Base-by-base conservation (phyloP, 2,797 vertebrate genomes). In the Avahi laniger region DNA sequence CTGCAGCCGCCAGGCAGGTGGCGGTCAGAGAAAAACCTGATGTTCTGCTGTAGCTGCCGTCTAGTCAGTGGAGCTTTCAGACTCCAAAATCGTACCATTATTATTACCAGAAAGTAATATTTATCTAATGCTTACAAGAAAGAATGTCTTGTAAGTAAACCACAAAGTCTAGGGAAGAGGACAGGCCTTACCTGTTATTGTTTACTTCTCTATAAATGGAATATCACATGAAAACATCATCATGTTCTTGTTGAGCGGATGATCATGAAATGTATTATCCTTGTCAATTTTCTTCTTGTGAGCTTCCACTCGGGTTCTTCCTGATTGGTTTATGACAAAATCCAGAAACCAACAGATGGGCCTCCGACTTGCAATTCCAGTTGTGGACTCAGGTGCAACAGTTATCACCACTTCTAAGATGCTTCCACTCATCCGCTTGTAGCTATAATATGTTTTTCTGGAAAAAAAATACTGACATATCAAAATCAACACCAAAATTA, bases 201-300 rank as follows among this genome's bases (percentile, higher is more conserved):
- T 20, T 69, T 13, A 28, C 43, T 12, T 28, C 17, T 20, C 82
- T 30, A 20, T 18, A 15, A 46, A 33, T 0, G 1, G 9, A 0
- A 4, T 0, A 1, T 15, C 50, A n/a, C 8, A 26, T 33, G 11
- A 7, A 41, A 0, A 2, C 80, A 30, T 57, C n/a, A 5, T 5
- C 10, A 15, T 0, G 0, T 18, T 18, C 35, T 43, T 22, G 30
- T 30, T 1, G 26, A 70, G 43, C 13, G 46, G 35, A 18, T 22
- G 50, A 2, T 22, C 20, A 9, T 33, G 2, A n/a, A 14, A 20
- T 14, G 52, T 9, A 15, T 1, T 17, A 30, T 28, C 81, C 80
- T 72, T 20, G 3, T 46, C 48, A 13, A 0, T 65, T 52, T 86
- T 14, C 46, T 79, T 30, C 6, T 10, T 7, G 10, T n/a, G 30